phyloP scores from a whole-genome alignment of 2,113 vertebrate species.

The Paradoxurus hermaphroditus region DNA sequence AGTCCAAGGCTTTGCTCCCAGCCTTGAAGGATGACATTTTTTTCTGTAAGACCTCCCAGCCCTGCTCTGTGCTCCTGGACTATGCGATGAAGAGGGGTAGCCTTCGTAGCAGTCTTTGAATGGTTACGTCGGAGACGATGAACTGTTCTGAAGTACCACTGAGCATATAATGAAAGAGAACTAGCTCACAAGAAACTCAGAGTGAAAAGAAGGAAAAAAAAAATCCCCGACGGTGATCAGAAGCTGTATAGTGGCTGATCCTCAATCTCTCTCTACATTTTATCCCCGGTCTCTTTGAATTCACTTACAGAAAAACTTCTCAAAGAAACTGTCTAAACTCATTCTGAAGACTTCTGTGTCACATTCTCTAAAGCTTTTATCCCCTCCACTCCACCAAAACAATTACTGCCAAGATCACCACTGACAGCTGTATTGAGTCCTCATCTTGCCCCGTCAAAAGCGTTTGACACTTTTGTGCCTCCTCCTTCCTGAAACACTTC shows the following conservation, averaged over 20 bases:
- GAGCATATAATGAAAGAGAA: neutral
- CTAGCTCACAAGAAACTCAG: neutral
- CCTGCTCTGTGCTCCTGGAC: neutral
- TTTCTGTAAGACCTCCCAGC: neutral
- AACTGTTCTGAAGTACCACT: neutral
- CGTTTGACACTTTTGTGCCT: neutral
- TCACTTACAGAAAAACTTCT: neutral
- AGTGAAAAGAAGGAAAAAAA: neutral
- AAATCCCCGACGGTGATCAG: neutral
- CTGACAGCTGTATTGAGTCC: neutral
- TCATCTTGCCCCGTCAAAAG: neutral
- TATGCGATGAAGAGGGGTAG: neutral
- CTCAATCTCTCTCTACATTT: neutral
- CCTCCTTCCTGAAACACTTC: neutral
- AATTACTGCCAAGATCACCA: neutral
- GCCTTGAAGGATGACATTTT: neutral
- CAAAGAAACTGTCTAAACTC: neutral
- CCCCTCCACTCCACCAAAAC: neutral
- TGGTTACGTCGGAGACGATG: neutral
- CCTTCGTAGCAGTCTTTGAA: neutral
- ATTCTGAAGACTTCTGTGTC: neutral
- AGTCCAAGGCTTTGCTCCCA: neutral
- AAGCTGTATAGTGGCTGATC: neutral
- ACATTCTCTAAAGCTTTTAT: neutral
- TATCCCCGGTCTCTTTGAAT: neutral